These are phyloP conservation scores for Plebejus argus DNA, from an alignment of 2,888 invertebrate genomes.

Conservation along the genomic window DNA sequence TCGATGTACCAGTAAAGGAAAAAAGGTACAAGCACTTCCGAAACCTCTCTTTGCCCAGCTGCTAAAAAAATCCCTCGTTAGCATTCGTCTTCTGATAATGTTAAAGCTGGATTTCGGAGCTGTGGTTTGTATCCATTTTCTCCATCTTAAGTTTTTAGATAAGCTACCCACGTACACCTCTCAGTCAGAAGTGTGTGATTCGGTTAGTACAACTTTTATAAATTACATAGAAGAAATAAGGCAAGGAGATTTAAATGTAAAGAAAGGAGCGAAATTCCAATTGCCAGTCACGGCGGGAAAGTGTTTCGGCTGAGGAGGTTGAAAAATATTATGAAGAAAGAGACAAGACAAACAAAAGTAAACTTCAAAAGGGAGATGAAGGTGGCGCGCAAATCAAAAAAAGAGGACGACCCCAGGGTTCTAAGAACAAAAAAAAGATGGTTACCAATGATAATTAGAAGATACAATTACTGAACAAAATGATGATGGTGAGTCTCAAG, in stretches of 20 bases:
- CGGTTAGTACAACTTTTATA: not conserved
- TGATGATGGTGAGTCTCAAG: slow-evolving; percentile 6
- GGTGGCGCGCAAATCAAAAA: slow-evolving; percentile 3
- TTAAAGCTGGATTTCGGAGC: slow-evolving; percentile 41
- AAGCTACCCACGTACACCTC: slow-evolving; percentile 39
- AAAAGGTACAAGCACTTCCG: slow-evolving; percentile 28
- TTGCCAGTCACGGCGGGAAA: slow-evolving; percentile 41
- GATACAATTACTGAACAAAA: slow-evolving; percentile 6
- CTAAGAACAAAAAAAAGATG: no score
- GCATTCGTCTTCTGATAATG: slow-evolving; percentile 39
- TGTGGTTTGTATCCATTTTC: slow-evolving; percentile 41
- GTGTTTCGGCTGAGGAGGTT: slow-evolving; percentile 41
- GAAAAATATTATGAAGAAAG: slow-evolving; percentile 39
- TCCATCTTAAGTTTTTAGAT: slow-evolving; percentile 38
- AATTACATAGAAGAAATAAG: slow-evolving; percentile 34
- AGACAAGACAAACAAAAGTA: slow-evolving; percentile 31
- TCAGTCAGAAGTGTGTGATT: slow-evolving; percentile 7
- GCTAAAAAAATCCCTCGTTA: slow-evolving; percentile 37
- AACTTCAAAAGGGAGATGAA: slow-evolving; percentile 8
- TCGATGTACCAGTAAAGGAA: slow-evolving; percentile 1
- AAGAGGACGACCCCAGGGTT: slow-evolving; percentile 2
- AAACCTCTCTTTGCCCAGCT: slow-evolving; percentile 39
- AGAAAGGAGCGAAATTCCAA: slow-evolving; percentile 40
- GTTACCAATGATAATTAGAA: not conserved
- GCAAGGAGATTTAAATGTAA: slow-evolving; percentile 36